A percentile compares a stretch with the other conserved stretches of the same genome.
Conservation (phyloP, 2,888 invertebrate genomes). For the Thelaira solivaga region DNA sequence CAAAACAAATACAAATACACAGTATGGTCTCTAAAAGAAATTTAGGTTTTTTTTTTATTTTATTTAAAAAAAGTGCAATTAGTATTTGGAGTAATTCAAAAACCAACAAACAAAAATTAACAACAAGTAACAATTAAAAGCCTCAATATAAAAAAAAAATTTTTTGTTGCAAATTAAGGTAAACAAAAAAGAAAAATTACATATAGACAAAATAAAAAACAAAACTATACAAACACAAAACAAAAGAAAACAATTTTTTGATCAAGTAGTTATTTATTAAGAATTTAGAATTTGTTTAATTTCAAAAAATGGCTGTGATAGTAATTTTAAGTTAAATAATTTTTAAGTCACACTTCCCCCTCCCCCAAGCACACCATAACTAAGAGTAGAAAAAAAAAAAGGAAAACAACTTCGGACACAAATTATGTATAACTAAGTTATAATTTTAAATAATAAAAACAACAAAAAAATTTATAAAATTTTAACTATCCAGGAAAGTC, state of each 20-base stretch:
- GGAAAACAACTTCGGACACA: conserved; percentile 43
- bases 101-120: conserved; percentile 51
- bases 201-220: no score
- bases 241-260: conserved; percentile 63
- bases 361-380: conserved; percentile 16
- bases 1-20: no score
- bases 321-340: conserved; percentile 66
- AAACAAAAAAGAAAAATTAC: conserved; percentile 48
- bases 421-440: conserved; percentile 53
- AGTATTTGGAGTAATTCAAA: conserved; percentile 63
- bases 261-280: conserved; percentile 60
- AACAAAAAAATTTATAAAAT: no score
- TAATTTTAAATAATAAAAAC: conserved; percentile 16
- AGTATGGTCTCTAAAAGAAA: conserved; percentile 38
- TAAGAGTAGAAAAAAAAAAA: conserved; percentile 21
- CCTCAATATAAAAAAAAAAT: conserved; percentile 58
- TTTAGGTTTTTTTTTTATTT: conserved; percentile 17
- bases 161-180: conserved; percentile 61
- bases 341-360: conserved; percentile 39
- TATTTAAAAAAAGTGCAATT: conserved; percentile 63
- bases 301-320: conserved; percentile 73
- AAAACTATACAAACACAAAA: conserved; percentile 50
- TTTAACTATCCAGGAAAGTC: neutral
- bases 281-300: conserved; percentile 67
- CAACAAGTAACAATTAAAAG: conserved; percentile 65